Evolutionary conservation across 2,113 vertebrate species (phyloP).

Genomic region (Hemicordylus capensis): DNA sequence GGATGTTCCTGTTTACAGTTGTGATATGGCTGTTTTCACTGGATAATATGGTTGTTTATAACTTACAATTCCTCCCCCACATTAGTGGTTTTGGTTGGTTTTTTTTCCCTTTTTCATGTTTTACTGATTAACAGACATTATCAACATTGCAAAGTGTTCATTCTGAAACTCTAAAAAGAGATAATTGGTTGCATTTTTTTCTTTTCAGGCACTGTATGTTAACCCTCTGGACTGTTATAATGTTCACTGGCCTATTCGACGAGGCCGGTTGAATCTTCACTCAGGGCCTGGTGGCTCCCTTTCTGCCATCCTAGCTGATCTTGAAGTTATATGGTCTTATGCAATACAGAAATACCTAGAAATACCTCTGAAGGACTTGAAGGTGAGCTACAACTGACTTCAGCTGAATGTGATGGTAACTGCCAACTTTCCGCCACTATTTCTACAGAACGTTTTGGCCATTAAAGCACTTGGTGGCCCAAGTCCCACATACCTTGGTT

Average conservation of each 20-base stretch:
- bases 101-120: neutral
- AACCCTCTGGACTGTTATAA: slow-evolving; percentile 92
- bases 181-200: neutral
- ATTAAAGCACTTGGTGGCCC: neutral
- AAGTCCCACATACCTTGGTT: neutral
- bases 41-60: neutral
- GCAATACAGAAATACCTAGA: slow-evolving; percentile 94
- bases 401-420: neutral
- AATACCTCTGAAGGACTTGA: slow-evolving; percentile 95
- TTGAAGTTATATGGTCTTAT: slow-evolving; percentile 94
- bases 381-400: slow-evolving; percentile 77
- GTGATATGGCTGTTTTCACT: no score
- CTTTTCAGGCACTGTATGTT: slow-evolving; percentile 86
- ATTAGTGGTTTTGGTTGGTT: neutral
- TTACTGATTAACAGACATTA: slow-evolving; percentile 4
- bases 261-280: slow-evolving; percentile 92
- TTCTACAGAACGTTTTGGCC: neutral
- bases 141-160: neutral
- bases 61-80: neutral
- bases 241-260: slow-evolving; percentile 91
- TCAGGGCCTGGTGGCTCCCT: slow-evolving; percentile 89
- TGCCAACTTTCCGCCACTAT: neutral
- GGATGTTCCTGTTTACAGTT: neutral
- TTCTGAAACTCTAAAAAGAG: neutral
- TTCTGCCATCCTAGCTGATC: slow-evolving; percentile 88